These are phyloP conservation scores for Atta cephalotes DNA, from an alignment of 1,140 invertebrate genomes.

Conservation along the genomic window DNA sequence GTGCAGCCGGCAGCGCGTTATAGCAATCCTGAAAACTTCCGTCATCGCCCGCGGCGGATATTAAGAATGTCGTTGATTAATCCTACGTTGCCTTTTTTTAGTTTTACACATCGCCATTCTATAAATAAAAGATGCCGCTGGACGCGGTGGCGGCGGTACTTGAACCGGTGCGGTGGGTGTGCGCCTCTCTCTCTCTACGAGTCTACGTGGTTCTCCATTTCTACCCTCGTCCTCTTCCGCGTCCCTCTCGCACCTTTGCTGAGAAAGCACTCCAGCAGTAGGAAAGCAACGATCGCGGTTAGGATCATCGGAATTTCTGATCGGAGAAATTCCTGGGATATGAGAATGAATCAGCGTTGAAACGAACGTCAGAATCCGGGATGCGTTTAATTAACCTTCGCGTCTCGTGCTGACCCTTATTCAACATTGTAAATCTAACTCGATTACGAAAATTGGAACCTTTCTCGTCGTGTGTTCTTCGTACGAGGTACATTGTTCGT, in stretches of 20 bases:
- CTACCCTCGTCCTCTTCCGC: conserved; percentile 18
- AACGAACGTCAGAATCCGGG: conserved; percentile 6
- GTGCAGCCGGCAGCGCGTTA: conserved; percentile 9
- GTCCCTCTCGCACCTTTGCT: not conserved
- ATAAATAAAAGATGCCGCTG: conserved; percentile 57
- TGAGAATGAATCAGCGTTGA: conserved; percentile 40
- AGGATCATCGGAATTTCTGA: conserved; percentile 51
- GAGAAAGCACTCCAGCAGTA: conserved; percentile 56
- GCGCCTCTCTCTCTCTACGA: not conserved
- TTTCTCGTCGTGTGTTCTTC: not conserved
- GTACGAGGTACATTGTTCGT: not conserved
- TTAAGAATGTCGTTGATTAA: conserved; percentile 65
- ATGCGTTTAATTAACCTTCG: conserved; percentile 53
- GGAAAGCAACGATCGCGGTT: conserved; percentile 47
- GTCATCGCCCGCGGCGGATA: conserved; percentile 58
- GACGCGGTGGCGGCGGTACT: conserved; percentile 21
- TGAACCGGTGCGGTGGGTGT: conserved; percentile 28
- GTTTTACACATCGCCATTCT: conserved; percentile 35
- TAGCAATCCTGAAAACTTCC: conserved; percentile 59
- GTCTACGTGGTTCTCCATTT: conserved; percentile 2
- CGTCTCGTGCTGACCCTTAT: conserved; percentile 26
- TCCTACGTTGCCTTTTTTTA: conserved; percentile 41
- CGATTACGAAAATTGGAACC: conserved; percentile 6
- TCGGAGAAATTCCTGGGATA: conserved; percentile 52
- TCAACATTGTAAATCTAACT: conserved; percentile 22